Evolutionary conservation across 2,113 vertebrate species (phyloP).

Genomic region (Colistium nudipinnis): DNA sequence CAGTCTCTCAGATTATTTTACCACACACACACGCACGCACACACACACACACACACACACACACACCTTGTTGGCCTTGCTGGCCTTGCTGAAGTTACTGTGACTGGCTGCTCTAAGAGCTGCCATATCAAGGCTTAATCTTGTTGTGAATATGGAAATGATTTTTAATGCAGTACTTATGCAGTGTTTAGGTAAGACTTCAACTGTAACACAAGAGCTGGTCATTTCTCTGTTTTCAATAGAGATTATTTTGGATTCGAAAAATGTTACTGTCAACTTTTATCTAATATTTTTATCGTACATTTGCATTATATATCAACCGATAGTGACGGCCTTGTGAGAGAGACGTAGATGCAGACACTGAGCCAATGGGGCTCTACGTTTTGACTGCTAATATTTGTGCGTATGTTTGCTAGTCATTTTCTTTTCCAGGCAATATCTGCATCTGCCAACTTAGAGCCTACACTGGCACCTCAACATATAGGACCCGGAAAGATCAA

Average conservation of each 20-base stretch:
- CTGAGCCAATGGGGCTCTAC: neutral
- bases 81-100: too few relatives aligned
- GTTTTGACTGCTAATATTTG: neutral
- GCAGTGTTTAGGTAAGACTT: neutral
- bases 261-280: too few relatives aligned
- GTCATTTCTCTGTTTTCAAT: neutral
- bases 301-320: too few relatives aligned
- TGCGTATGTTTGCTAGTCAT: neutral
- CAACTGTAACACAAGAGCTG: neutral
- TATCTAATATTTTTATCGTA: too few relatives aligned
- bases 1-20: neutral
- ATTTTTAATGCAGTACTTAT: too few relatives aligned
- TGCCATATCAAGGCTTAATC: too few relatives aligned
- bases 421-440: too few relatives aligned
- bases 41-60: too few relatives aligned
- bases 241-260: too few relatives aligned
- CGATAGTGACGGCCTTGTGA: neutral
- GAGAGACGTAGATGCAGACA: neutral
- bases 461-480: neutral
- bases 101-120: too few relatives aligned
- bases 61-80: too few relatives aligned
- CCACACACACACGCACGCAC: neutral
- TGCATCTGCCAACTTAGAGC: neutral
- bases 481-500: neutral
- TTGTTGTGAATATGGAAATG: too few relatives aligned